Evolutionary conservation across 2,113 vertebrate species (phyloP).

Genomic region (Ochotona princeps): DNA sequence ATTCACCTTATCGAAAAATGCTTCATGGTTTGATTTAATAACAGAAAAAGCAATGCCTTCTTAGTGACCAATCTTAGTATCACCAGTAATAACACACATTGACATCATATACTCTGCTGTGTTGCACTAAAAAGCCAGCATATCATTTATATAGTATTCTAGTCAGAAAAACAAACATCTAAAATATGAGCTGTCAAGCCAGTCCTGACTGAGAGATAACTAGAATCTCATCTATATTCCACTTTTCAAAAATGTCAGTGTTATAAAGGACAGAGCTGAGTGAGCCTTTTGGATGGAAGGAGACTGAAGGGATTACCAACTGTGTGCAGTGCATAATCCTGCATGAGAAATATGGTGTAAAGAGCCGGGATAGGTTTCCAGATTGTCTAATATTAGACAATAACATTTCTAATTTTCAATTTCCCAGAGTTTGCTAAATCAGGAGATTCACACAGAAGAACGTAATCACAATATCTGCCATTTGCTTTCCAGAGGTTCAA

Average conservation of each 20-base stretch:
- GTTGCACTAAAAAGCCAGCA: neutral
- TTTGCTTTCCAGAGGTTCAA: neutral
- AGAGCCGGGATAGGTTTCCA: neutral
- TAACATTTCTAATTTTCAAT: neutral
- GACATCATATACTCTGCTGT: neutral
- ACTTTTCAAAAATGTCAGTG: neutral
- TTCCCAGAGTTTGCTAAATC: conserved; percentile 48
- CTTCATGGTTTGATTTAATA: neutral
- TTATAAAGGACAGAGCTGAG: conserved; percentile 2
- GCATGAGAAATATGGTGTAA: neutral
- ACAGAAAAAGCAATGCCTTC: neutral
- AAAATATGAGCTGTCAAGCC: neutral
- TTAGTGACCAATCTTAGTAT: conserved; percentile 30
- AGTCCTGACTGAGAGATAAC: neutral
- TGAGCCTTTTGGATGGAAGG: neutral
- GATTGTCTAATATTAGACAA: conserved; percentile 7
- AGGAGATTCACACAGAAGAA: conserved; percentile 20
- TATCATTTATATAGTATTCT: neutral
- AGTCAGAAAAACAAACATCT: neutral
- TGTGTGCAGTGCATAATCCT: neutral
- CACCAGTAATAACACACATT: conserved; percentile 15
- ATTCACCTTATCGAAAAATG: conserved; percentile 3
- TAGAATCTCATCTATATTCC: neutral
- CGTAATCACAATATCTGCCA: neutral
- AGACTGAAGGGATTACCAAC: neutral